Conservation (phyloP, 1,140 invertebrate species). For the Rhyzopertha dominica region DNA sequence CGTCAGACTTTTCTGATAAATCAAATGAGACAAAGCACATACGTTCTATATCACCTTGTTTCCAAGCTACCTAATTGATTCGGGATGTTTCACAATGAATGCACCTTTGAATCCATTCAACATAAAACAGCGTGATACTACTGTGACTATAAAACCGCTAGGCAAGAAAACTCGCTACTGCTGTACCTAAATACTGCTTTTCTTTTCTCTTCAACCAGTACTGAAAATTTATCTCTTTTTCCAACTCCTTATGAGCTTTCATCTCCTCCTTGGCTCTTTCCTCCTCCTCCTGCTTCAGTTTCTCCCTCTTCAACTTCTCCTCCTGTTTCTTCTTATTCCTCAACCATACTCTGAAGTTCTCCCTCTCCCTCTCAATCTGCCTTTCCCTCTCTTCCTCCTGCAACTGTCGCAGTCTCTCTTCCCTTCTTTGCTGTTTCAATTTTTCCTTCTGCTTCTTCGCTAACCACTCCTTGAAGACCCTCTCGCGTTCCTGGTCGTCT, state of each 20-base stretch:
- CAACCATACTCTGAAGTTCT: constrained; percentile 40
- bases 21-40: too few species aligned
- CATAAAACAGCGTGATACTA: too few species aligned
- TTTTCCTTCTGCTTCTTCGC: constrained; percentile 29
- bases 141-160: too few species aligned
- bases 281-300: constrained; percentile 22
- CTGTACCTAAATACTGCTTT: constrained; percentile 30
- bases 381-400: constrained; percentile 23
- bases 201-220: constrained; percentile 50
- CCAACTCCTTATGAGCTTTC: constrained; percentile 28
- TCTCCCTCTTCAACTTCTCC: constrained; percentile 37
- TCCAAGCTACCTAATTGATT: too few species aligned
- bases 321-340: constrained; percentile 33
- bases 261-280: constrained; percentile 35
- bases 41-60: too few species aligned
- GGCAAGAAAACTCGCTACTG: too few species aligned
- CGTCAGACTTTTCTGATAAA: too few species aligned
- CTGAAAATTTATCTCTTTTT: constrained; percentile 45
- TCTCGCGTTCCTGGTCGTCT: constrained; percentile 5
- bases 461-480: constrained; percentile 33
- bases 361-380: constrained; percentile 30
- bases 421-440: constrained; percentile 17
- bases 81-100: too few species aligned
- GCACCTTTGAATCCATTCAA: too few species aligned
- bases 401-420: constrained; percentile 22